Conservation (phyloP, 2,113 vertebrate genomes). For the Notechis scutatus region DNA sequence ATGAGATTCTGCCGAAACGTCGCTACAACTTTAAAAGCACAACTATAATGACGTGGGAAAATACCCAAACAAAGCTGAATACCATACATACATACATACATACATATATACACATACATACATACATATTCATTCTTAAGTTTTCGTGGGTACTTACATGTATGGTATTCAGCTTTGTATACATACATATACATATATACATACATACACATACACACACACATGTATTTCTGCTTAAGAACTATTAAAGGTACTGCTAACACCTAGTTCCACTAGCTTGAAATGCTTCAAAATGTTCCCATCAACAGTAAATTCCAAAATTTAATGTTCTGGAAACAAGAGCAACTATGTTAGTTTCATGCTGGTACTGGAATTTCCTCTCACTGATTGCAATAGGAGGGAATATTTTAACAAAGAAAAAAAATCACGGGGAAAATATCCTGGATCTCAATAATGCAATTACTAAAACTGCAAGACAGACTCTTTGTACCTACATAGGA, state of each 20-base stretch:
- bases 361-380: neutral
- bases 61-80: no score
- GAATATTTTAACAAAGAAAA: neutral
- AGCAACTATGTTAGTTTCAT: neutral
- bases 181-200: no score
- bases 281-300: neutral
- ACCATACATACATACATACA: no score
- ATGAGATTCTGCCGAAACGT: no score
- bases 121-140: no score
- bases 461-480: neutral
- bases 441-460: neutral
- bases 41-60: no score
- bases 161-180: no score
- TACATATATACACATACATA: no score
- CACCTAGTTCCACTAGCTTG: neutral
- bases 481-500: neutral
- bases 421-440: neutral
- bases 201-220: no score
- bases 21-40: no score
- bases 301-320: neutral
- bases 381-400: neutral
- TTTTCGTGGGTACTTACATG: no score
- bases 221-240: neutral
- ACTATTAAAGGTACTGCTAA: neutral
- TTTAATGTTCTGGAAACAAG: neutral